Base-by-base conservation (phyloP, 2,888 invertebrate species). In the Deilephila elpenor region DNA sequence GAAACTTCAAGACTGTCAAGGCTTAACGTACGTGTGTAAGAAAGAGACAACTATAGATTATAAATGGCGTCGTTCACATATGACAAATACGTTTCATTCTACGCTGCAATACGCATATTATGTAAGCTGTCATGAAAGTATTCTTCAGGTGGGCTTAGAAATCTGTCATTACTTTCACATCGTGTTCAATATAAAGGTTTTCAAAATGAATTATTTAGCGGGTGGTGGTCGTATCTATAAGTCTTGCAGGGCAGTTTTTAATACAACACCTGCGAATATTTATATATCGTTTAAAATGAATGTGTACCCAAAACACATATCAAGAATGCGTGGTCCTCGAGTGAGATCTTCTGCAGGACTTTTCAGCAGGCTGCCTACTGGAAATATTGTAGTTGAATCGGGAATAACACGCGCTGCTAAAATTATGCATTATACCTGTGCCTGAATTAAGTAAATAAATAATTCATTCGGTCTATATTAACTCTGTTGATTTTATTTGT, bases 161-260 rank as follows among this genome's bases (percentile, higher is more conserved):
- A 37, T 17, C 32, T 61, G 17, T n/a, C 60, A 60, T 17, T 29
- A 64, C 5, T 37, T 8, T 14, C 44, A 20, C 37, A 5, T 20
- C 37, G 19, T 25, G 60, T 60, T 3, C 17, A 29, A 20, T 17
- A 11, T 25, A 53, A 20, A 59, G 20, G n/a, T 25, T 17, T 73
- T 19, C 61, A 83, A 73, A 74, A 91, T 93, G 93, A 93, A 92
- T 83, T 83, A 88, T 76, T 78, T 92, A 53, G 87, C 90, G 25
- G 84, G 83, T 75, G 93, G 91, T 61, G 92, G 92, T 25, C 72
- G 78, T 74, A 77, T 92, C 17, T 81, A 84, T 8, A 85, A 82
- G 32, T 84, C 83, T 19, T 90, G 87, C 75, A 84, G 81, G 78
- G 86, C 83, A 2, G 64, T 83, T 56, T 93, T 89, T 75, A 91